Evolutionary conservation across 2,113 vertebrate species (phyloP).

Genomic region (Dromaius novaehollandiae): DNA sequence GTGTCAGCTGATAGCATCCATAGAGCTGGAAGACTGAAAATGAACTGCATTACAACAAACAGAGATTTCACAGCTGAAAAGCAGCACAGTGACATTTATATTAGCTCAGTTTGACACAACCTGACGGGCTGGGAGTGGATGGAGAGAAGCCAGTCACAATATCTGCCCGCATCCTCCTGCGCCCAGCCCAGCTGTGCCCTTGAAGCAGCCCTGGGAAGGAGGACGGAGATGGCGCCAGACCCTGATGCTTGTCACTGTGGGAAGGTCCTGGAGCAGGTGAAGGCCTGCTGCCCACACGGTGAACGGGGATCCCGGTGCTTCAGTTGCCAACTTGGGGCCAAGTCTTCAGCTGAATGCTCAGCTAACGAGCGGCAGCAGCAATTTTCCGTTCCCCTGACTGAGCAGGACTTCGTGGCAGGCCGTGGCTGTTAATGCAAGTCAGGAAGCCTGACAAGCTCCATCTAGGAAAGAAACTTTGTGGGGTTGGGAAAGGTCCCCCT

Average conservation of each 20-base stretch:
- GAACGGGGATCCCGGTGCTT: background rate
- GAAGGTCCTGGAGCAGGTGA: background rate
- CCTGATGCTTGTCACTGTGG: background rate
- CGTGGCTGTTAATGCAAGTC: accelerated
- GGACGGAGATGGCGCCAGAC: background rate
- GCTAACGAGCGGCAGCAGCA: background rate
- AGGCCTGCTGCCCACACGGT: background rate
- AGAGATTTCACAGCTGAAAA: conserved; percentile 64
- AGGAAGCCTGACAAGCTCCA: background rate
- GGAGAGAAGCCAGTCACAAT: background rate
- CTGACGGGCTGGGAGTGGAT: conserved; percentile 25
- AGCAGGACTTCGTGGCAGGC: background rate
- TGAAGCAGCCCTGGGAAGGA: background rate
- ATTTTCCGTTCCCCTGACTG: background rate
- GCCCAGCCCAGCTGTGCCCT: background rate
- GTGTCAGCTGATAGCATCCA: conserved; percentile 66
- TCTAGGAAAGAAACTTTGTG: background rate
- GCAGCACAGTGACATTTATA: conserved; percentile 69
- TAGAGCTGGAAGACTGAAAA: conserved; percentile 67
- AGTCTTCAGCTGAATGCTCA: background rate
- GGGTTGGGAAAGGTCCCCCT: background rate
- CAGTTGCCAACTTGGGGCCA: background rate
- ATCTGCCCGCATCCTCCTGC: background rate
- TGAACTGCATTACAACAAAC: conserved; percentile 57
- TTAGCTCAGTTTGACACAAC: conserved; percentile 65